Evolutionary conservation across 2,888 invertebrate genomes (phyloP).

Genomic region (Gibbula magus): DNA sequence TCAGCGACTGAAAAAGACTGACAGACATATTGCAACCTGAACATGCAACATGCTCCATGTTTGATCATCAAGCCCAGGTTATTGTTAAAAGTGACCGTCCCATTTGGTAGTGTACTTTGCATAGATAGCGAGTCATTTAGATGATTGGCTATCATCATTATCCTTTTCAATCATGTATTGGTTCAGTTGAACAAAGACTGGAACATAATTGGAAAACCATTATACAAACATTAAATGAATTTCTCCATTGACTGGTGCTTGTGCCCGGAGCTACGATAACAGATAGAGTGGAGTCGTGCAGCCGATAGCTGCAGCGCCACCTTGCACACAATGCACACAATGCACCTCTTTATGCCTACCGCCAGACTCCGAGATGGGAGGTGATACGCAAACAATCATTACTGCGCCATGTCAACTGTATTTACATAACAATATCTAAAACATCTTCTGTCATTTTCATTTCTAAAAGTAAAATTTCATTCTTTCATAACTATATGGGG

Average conservation of each 20-base stretch:
- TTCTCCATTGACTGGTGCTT: conserved; percentile 1
- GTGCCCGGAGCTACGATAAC: neutral
- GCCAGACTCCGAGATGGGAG: too few relatives aligned
- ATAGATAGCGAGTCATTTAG: conserved; percentile 4
- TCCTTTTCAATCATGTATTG: conserved; percentile 21
- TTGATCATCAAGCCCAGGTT: neutral
- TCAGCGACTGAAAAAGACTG: too few relatives aligned
- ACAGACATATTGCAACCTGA: neutral
- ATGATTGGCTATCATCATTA: conserved; percentile 23
- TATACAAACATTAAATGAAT: conserved; percentile 14
- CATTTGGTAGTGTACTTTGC: conserved; percentile 4
- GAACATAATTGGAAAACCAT: conserved; percentile 20
- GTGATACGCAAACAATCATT: too few relatives aligned
- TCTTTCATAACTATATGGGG: too few relatives aligned
- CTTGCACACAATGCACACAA: too few relatives aligned
- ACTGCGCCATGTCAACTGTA: too few relatives aligned
- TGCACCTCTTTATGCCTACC: too few relatives aligned
- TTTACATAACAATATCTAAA: too few relatives aligned
- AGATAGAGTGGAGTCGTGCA: neutral
- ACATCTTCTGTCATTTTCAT: too few relatives aligned
- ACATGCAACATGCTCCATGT: neutral
- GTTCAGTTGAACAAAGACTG: conserved; percentile 14
- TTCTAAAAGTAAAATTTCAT: too few relatives aligned
- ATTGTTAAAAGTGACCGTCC: conserved; percentile 8
- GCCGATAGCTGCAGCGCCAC: too few relatives aligned